phyloP scores from a whole-genome alignment of 2,113 vertebrate genomes.

The Struthio camelus region DNA sequence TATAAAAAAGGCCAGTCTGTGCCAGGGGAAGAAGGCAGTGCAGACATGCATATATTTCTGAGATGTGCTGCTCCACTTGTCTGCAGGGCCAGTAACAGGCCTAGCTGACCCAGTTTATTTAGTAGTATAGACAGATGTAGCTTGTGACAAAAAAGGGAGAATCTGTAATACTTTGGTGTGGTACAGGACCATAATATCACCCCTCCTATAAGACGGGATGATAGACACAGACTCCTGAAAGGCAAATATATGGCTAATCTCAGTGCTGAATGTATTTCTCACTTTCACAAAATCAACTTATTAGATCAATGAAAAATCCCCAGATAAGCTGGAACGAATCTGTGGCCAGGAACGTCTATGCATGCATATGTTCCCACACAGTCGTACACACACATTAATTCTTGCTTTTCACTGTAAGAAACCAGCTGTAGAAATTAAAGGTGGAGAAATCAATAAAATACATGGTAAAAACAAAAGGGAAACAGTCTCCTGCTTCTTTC shows the following conservation, averaged over 20 bases:
- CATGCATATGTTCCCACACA: neutral
- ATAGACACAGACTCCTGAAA: neutral
- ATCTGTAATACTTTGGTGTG: neutral
- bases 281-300: neutral
- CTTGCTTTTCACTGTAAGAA: neutral
- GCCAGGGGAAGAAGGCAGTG: neutral
- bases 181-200: neutral
- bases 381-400: neutral
- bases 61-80: neutral
- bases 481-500: neutral
- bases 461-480: neutral
- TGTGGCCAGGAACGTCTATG: neutral
- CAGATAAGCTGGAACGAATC: neutral
- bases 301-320: neutral
- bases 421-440: conserved; percentile 4
- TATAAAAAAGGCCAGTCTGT: neutral
- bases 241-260: neutral
- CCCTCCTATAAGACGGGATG: neutral
- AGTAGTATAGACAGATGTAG: neutral
- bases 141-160: neutral
- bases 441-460: neutral
- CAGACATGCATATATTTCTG: neutral
- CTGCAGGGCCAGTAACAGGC: neutral
- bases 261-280: neutral
- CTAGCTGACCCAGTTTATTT: neutral